These are phyloP conservation scores for Corvus hawaiiensis DNA, from an alignment of 2,113 vertebrate genomes.

Conservation along the genomic window DNA sequence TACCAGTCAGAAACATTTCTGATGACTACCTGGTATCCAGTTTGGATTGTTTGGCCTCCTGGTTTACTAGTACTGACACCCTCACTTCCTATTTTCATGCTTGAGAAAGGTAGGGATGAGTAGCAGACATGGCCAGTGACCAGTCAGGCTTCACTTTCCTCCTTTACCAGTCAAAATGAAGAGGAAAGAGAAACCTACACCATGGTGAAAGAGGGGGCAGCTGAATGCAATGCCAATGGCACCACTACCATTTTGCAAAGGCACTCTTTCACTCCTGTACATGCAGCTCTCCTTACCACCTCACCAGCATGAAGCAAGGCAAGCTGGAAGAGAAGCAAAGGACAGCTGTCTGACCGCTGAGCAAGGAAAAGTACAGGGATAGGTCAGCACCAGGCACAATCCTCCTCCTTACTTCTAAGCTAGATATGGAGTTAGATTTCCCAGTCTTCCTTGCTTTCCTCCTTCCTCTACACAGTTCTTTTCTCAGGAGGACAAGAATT, in stretches of 20 bases:
- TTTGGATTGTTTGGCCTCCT: background rate
- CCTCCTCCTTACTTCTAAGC: background rate
- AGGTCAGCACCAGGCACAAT: background rate
- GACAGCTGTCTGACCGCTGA: fast-evolving
- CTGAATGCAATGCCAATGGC: background rate
- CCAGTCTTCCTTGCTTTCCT: background rate
- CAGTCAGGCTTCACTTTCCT: background rate
- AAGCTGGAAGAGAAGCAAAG: background rate
- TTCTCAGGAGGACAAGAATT: background rate
- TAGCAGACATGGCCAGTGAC: background rate
- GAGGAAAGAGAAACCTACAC: background rate
- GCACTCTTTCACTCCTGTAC: background rate
- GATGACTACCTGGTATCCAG: background rate
- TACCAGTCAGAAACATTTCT: background rate
- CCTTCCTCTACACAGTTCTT: background rate
- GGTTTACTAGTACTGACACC: background rate
- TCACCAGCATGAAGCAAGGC: background rate
- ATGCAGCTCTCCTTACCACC: background rate
- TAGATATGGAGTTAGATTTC: background rate
- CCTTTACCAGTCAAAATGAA: background rate
- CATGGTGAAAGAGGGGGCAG: background rate
- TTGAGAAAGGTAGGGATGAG: background rate
- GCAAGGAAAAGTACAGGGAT: background rate
- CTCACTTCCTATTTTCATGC: background rate
- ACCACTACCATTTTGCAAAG: background rate